These are phyloP conservation scores for Deilephila porcellus DNA, from an alignment of 2,888 invertebrate genomes.

Conservation along the genomic window DNA sequence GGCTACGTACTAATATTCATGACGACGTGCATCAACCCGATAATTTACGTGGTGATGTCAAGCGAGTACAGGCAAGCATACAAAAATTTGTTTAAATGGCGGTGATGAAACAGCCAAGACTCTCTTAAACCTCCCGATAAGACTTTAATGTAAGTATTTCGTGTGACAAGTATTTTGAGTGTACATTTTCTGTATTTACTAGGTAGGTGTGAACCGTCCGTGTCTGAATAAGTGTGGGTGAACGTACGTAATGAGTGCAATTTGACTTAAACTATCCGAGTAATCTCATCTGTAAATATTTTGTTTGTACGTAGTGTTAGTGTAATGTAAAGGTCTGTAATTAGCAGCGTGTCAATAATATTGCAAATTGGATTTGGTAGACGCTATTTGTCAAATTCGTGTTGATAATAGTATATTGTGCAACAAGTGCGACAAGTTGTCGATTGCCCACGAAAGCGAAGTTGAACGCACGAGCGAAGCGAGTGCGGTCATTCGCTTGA, in stretches of 20 bases:
- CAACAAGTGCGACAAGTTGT: too few species aligned
- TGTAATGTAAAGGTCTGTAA: background rate
- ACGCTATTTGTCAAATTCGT: background rate
- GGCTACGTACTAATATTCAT: conserved; percentile 93
- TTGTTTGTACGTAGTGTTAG: background rate
- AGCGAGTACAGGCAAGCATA: conserved; percentile 96
- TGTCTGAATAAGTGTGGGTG: conserved; percentile 39
- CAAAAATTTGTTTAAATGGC: conserved; percentile 88
- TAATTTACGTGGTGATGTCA: conserved; percentile 97
- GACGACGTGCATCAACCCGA: conserved; percentile 95
- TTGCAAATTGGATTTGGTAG: conserved; percentile 5
- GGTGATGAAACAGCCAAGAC: conserved; percentile 48
- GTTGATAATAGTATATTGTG: too few species aligned
- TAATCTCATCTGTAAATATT: conserved; percentile 27
- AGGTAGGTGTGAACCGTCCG: conserved; percentile 53
- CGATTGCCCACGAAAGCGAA: too few species aligned
- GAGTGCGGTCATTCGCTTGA: too few species aligned
- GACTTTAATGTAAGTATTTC: conserved; percentile 21
- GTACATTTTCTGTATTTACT: conserved; percentile 30
- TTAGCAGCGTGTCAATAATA: conserved; percentile 15
- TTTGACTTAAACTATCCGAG: conserved; percentile 4
- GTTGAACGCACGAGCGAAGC: too few species aligned
- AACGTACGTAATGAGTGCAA: conserved; percentile 6
- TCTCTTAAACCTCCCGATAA: conserved; percentile 34
- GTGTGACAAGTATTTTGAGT: conserved; percentile 16